Evolutionary conservation across 2,113 vertebrate species (phyloP).

Genomic region (Silurus meridionalis): DNA sequence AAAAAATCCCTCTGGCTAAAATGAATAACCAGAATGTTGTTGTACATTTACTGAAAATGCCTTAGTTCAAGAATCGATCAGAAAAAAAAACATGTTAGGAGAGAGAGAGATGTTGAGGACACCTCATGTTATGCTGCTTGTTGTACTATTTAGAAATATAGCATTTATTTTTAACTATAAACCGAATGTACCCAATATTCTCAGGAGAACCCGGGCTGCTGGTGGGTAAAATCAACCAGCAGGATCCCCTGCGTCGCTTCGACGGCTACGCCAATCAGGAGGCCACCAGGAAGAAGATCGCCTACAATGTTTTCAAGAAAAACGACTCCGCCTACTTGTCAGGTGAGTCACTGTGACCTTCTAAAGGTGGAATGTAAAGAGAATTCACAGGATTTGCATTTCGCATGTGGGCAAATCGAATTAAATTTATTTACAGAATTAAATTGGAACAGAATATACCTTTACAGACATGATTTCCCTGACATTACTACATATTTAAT

Average conservation of each 20-base stretch:
- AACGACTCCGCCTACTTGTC: slow-evolving; percentile 85
- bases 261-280: slow-evolving; percentile 81
- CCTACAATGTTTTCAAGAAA: slow-evolving; percentile 74
- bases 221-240: slow-evolving; percentile 78
- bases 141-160: background rate
- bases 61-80: background rate
- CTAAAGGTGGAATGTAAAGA: too few relatives aligned
- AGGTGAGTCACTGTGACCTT: slow-evolving; percentile 60
- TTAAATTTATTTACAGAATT: too few relatives aligned
- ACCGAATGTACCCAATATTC: background rate
- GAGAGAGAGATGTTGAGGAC: background rate
- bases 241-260: slow-evolving; percentile 83
- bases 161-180: background rate
- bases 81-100: background rate
- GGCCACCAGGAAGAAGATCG: slow-evolving; percentile 79
- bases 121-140: background rate
- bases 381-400: too few relatives aligned
- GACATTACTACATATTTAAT: too few relatives aligned
- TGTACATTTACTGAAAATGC: background rate
- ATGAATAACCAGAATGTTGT: background rate
- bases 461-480: too few relatives aligned
- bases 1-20: background rate
- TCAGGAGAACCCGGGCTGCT: slow-evolving; percentile 71
- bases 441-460: too few relatives aligned
- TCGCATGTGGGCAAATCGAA: too few relatives aligned